phyloP scores from a whole-genome alignment of 2,888 invertebrate genomes.

The Lasioglossum zephyrum region DNA sequence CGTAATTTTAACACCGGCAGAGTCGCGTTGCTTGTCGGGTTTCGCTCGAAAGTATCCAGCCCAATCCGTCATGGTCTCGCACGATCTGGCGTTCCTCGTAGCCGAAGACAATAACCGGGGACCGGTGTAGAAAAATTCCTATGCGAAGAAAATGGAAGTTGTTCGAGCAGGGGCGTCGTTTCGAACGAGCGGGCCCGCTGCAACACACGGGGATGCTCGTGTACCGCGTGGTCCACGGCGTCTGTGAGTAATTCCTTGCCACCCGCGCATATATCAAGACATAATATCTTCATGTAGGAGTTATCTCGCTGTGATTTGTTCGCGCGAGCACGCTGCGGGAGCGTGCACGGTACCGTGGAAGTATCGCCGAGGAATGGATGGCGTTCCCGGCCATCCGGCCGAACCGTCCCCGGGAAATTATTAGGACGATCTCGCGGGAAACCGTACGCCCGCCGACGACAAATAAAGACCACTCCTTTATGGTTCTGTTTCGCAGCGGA shows the following conservation, averaged over 20 bases:
- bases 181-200: neutral
- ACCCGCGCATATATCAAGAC: slow-evolving; percentile 56
- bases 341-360: slow-evolving; percentile 14
- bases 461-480: slow-evolving; percentile 36
- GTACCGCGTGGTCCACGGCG: neutral
- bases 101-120: neutral
- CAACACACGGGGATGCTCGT: neutral
- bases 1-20: too few relatives aligned
- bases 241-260: slow-evolving; percentile 54
- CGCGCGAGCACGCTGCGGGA: slow-evolving; percentile 42
- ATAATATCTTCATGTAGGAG: slow-evolving; percentile 63
- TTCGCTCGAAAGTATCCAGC: neutral
- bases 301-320: slow-evolving; percentile 57
- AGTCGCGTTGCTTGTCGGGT: too few relatives aligned
- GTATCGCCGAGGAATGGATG: slow-evolving; percentile 24
- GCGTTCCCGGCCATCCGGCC: too few relatives aligned
- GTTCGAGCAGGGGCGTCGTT: neutral
- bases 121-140: neutral
- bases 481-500: neutral
- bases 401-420: slow-evolving; percentile 42
- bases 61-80: neutral
- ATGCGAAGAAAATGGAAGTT: neutral
- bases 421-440: slow-evolving; percentile 43
- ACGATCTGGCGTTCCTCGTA: neutral
- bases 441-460: neutral